Evolutionary conservation across 2,113 vertebrate genomes (phyloP).

Genomic region (Scomber japonicus): DNA sequence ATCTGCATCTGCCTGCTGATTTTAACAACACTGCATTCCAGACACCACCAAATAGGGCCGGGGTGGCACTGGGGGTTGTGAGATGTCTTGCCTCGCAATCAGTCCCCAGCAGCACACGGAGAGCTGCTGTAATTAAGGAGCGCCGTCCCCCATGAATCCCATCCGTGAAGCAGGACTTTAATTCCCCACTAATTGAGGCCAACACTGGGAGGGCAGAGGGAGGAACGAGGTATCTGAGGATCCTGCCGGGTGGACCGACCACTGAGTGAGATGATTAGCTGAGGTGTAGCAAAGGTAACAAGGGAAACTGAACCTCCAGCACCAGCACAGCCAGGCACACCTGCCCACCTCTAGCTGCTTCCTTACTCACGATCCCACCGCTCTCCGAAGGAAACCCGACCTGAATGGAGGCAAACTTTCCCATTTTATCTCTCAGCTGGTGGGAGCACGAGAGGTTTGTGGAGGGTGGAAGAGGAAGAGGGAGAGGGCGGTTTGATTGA

Average conservation of each 20-base stretch:
- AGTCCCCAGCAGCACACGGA: conserved; percentile 78
- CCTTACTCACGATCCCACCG: conserved; percentile 21
- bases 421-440: conserved; percentile 54
- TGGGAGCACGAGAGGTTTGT: conserved; percentile 48
- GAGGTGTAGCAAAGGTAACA: conserved; percentile 69
- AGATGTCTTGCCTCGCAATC: conserved; percentile 77
- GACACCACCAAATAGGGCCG: conserved; percentile 49
- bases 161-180: conserved; percentile 79
- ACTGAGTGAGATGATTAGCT: conserved; percentile 78
- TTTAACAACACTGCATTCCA: conserved; percentile 62
- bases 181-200: conserved; percentile 85
- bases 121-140: conserved; percentile 82
- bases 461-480: conserved; percentile 11
- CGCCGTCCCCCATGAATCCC: conserved; percentile 72
- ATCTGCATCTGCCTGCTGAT: conserved; percentile 77
- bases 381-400: conserved; percentile 66
- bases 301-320: conserved; percentile 61
- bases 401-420: conserved; percentile 52
- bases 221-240: conserved; percentile 52
- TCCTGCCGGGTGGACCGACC: conserved; percentile 72
- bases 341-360: conserved; percentile 60
- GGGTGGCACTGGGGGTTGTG: conserved; percentile 38
- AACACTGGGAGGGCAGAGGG: conserved; percentile 61
- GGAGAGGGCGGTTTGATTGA: conserved; percentile 72
- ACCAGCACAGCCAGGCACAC: conserved; percentile 67